Evolutionary conservation across 1,140 invertebrate species (phyloP), one percentile per base, ranked within the genome.

Genomic region (Euschistus heros): DNA sequence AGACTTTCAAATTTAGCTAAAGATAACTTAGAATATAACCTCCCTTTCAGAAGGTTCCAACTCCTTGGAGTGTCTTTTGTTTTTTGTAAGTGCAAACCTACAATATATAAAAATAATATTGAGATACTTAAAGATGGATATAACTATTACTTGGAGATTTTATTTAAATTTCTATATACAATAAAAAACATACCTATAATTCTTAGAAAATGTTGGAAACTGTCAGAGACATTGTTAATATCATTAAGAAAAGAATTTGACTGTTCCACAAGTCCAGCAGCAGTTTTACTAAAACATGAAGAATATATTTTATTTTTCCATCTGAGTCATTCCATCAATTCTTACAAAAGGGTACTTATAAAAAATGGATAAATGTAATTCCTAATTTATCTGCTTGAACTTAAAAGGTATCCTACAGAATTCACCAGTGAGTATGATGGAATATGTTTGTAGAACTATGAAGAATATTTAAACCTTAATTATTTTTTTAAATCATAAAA

Each of bases 31-130:
- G 76, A 76, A 67, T 75, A 79, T 55, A 80, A 73, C 64, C 78
- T 71, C 7, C 78, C 76, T 70, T 76, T 76, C 13, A 80, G 73
- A 68, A 78, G 78, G 68, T 77, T 78, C 77, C 77, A 80, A 70
- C 74, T 69, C 67, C 76, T 77, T 15, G 63, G 42, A 55, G 78
- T 74, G 10, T 66, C 65, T 27, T 72, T 72, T 54, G 72, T 72
- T 55, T 74, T 74, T 52, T 72, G 66, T 37, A 79, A 71, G 71
- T 79, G 74, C 6, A 66, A 71, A 20, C 77, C 77, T 74, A n/a
- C n/a, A n/a, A n/a, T n/a, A n/a, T n/a, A 20, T 27, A 70, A 68
- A 14, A 68, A 22, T 37, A n/a, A 6, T 10, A 37, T 37, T 50
- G 14, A 17, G 20, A 52, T 50, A 18, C 7, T 20, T 1, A 18